A percentile compares a stretch with the other conserved stretches of the same genome.
Conservation (phyloP, 2,888 invertebrate genomes). For the Cheilosia impressa region DNA sequence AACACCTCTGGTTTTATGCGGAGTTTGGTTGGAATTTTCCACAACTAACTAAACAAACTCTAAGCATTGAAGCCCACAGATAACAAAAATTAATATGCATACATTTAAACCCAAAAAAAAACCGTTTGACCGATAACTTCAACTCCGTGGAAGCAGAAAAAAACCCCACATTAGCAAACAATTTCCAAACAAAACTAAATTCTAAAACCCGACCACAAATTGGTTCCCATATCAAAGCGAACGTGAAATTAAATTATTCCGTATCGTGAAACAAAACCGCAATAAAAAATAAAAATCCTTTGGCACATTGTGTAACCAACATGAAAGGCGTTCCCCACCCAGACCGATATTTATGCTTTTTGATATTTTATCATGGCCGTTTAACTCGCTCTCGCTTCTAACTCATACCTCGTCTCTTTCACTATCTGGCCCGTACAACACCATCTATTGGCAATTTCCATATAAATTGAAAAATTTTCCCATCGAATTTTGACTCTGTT, state of each 20-base stretch:
- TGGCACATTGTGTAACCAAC: background rate
- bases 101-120: background rate
- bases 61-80: no score
- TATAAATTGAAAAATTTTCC: constrained; percentile 74
- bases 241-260: constrained; percentile 55
- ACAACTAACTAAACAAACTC: no score
- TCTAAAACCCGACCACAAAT: background rate
- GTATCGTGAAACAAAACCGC: constrained; percentile 46
- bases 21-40: no score
- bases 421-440: constrained; percentile 59
- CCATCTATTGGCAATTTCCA: constrained; percentile 75
- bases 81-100: no score
- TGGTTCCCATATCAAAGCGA: constrained; percentile 25
- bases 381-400: constrained; percentile 57
- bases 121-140: background rate
- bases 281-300: constrained; percentile 21
- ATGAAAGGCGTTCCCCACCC: constrained; percentile 1
- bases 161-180: background rate
- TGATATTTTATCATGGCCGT: constrained; percentile 59
- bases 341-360: constrained; percentile 32
- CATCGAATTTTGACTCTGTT: constrained; percentile 43
- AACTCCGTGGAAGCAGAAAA: background rate
- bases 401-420: constrained; percentile 43
- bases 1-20: no score
- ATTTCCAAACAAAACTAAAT: background rate